phyloP scores from a whole-genome alignment of 2,888 invertebrate species.

The Pyrocoelia pectoralis region DNA sequence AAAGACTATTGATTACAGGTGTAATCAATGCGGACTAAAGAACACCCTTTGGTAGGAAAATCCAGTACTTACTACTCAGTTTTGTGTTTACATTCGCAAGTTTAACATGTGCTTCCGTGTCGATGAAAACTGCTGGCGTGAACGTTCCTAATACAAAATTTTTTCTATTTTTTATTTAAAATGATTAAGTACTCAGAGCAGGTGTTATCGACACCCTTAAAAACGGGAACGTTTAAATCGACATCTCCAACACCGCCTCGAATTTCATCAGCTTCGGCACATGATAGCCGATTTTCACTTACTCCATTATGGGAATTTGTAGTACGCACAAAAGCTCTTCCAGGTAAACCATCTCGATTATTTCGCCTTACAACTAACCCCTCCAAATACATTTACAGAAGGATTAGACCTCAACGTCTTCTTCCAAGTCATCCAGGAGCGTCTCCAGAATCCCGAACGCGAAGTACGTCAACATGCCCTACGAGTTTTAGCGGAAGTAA shows the following conservation, averaged over 20 bases:
- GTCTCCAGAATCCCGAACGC: constrained; percentile 82
- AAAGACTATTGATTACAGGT: constrained; percentile 27
- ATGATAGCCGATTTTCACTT: constrained; percentile 61
- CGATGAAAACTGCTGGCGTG: constrained; percentile 2
- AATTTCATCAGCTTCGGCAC: constrained; percentile 29
- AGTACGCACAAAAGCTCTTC: constrained; percentile 75
- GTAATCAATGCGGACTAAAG: constrained; percentile 35
- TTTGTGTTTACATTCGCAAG: constrained; percentile 24
- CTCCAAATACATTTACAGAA: constrained; percentile 39
- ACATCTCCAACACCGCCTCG: constrained; percentile 17
- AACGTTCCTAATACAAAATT: not conserved
- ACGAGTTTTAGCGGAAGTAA: constrained; percentile 78
- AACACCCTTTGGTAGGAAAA: constrained; percentile 20
- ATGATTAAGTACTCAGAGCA: constrained; percentile 28
- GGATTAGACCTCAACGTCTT: constrained; percentile 63
- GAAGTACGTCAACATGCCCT: constrained; percentile 85
- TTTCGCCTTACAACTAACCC: not conserved
- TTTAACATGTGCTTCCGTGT: constrained; percentile 30
- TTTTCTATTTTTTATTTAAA: constrained; percentile 7
- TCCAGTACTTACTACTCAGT: constrained; percentile 21
- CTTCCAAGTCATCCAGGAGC: constrained; percentile 75
- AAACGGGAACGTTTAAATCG: constrained; percentile 18
- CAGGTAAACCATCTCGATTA: constrained; percentile 56
- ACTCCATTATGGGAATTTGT: constrained; percentile 86
- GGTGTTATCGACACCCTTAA: constrained; percentile 22